Evolutionary conservation across 2,797 vertebrate genomes (phyloP).

Genomic region (Ctenochaetus hawaiiensis): DNA sequence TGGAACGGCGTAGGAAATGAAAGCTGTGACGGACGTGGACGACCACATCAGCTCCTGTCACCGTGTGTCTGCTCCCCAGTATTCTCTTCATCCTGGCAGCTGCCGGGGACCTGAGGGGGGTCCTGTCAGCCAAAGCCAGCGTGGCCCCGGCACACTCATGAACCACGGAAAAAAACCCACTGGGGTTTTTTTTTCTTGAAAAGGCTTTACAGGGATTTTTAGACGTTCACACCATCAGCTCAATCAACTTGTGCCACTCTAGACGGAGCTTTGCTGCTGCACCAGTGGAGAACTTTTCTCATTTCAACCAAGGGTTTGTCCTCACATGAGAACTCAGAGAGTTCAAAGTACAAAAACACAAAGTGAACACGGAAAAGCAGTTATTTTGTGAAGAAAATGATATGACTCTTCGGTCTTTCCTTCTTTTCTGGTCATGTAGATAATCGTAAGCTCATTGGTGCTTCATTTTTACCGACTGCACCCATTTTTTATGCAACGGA

Average conservation of each 20-base stretch:
- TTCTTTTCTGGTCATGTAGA: conserved; percentile 23
- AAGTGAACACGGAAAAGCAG: conserved; percentile 9
- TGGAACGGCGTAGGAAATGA: conserved; percentile 76
- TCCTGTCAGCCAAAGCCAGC: conserved; percentile 62
- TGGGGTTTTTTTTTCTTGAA: conserved; percentile 50
- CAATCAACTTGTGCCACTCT: conserved; percentile 70
- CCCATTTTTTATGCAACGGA: conserved; percentile 57
- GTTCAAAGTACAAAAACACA: conserved; percentile 32
- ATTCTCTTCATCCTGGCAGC: conserved; percentile 73
- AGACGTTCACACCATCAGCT: conserved; percentile 60
- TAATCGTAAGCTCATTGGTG: conserved; percentile 52
- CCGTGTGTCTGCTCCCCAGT: conserved; percentile 54
- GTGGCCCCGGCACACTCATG: conserved; percentile 48
- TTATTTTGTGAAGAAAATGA: conserved; percentile 25
- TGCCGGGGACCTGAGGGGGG: conserved; percentile 60
- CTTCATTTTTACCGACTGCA: conserved; percentile 55
- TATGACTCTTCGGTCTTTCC: conserved; percentile 14
- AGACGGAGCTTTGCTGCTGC: conserved; percentile 34
- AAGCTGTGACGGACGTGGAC: conserved; percentile 75
- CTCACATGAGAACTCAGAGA: conserved; percentile 60
- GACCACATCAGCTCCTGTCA: conserved; percentile 80
- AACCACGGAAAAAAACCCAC: conserved; percentile 59
- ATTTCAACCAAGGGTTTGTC: conserved; percentile 36
- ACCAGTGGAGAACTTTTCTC: conserved; percentile 49
- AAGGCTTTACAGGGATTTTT: conserved; percentile 48